These are phyloP conservation scores for Eristalis intricaria DNA, from an alignment of 2,888 invertebrate genomes.

Conservation along the genomic window DNA sequence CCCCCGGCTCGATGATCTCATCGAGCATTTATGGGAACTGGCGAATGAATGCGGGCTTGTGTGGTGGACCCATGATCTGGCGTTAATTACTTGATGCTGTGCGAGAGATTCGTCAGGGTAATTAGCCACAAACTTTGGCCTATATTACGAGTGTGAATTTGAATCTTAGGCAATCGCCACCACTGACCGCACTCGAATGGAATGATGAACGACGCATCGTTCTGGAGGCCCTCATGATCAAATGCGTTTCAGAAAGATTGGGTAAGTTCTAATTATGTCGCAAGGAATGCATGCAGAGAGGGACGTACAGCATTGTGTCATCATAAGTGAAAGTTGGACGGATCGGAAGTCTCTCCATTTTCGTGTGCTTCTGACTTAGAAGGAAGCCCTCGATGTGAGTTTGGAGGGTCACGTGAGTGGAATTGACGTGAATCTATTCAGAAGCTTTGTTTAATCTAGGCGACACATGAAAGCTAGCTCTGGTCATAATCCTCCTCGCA, in stretches of 20 bases:
- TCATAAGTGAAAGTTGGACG: no score
- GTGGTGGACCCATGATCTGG: neutral
- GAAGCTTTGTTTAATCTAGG: no score
- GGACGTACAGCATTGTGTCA: no score
- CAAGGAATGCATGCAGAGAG: no score
- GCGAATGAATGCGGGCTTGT: neutral
- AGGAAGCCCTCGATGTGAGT: no score
- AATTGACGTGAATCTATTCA: no score
- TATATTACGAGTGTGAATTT: neutral
- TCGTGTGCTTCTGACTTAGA: no score
- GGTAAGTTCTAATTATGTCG: no score
- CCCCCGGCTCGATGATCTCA: conserved; percentile 32
- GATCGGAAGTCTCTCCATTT: no score
- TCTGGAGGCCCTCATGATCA: neutral
- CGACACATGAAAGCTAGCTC: no score
- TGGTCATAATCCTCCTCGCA: no score
- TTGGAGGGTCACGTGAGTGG: no score
- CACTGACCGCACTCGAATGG: neutral
- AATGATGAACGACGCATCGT: neutral
- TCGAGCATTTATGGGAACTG: neutral
- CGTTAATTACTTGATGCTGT: conserved; percentile 22
- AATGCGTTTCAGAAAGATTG: neutral
- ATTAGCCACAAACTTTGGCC: conserved; percentile 46
- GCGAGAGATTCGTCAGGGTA: conserved; percentile 28
- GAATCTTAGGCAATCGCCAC: neutral